Percentiles rank a stretch among this genome's conserved stretches.
Conservation (phyloP, 2,797 vertebrate species). For the Rhinogobio ventralis region DNA sequence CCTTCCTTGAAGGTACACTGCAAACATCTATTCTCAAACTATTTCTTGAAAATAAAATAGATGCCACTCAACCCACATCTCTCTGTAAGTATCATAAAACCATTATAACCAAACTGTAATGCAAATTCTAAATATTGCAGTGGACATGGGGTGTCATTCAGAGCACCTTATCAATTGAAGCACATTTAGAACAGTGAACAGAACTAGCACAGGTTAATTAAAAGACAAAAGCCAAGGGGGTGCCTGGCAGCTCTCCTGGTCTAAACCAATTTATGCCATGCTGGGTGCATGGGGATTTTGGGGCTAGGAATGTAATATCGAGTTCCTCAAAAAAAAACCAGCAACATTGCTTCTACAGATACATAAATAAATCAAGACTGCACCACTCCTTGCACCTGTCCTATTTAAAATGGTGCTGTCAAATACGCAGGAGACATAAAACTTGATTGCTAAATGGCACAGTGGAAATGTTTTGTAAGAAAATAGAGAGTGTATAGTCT, state of each 20-base stretch:
- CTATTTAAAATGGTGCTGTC: constrained; percentile 68
- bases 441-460: constrained; percentile 31
- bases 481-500: neutral
- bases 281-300: constrained; percentile 74
- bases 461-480: constrained; percentile 25
- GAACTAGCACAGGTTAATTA: constrained; percentile 83
- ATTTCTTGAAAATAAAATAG: neutral
- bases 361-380: constrained; percentile 78
- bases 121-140: constrained; percentile 68
- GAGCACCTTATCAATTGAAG: constrained; percentile 81
- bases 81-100: neutral
- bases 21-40: neutral
- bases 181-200: constrained; percentile 79
- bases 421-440: constrained; percentile 12
- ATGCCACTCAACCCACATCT: neutral
- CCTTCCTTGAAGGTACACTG: constrained; percentile 61
- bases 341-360: constrained; percentile 65
- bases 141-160: constrained; percentile 79
- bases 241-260: constrained; percentile 80
- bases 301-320: constrained; percentile 77
- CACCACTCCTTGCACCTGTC: constrained; percentile 71
- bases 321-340: constrained; percentile 61
- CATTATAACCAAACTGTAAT: constrained; percentile 11
- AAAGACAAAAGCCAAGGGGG: constrained; percentile 80
- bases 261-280: constrained; percentile 78